phyloP scores from a whole-genome alignment of 2,113 vertebrate genomes.

The Antigone vipio region DNA sequence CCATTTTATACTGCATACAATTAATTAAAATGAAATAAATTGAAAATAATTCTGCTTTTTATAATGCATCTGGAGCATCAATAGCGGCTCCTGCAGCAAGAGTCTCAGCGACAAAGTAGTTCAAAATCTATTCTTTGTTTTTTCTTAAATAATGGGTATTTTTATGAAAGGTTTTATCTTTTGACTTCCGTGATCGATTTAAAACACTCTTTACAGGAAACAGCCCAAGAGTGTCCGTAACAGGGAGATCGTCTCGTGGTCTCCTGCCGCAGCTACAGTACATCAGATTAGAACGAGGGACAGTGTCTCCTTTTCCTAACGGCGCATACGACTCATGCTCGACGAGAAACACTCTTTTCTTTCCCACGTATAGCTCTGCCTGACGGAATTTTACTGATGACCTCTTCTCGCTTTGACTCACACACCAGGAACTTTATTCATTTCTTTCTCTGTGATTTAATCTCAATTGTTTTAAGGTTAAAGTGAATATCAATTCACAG shows the following conservation, averaged over 20 bases:
- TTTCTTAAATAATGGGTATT: background rate
- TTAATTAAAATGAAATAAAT: background rate
- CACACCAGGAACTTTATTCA: background rate
- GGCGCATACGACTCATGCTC: accelerated
- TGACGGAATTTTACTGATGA: background rate
- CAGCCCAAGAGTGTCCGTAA: background rate
- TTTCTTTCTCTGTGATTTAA: background rate
- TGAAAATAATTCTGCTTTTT: background rate
- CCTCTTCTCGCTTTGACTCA: background rate
- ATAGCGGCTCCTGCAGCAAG: background rate
- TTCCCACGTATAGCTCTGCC: background rate
- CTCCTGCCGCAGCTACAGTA: background rate
- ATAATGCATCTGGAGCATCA: background rate
- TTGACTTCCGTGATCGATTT: background rate
- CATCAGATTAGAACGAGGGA: background rate
- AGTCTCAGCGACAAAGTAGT: background rate
- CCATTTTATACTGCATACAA: background rate
- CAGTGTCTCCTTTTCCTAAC: background rate
- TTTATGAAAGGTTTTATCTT: background rate
- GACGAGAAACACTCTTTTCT: background rate
- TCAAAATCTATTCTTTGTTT: background rate
- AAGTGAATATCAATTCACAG: background rate
- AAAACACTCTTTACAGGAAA: background rate
- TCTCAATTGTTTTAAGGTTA: background rate
- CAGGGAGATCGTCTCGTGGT: background rate